These are phyloP conservation scores for Callitettix versicolor DNA, from an alignment of 1,140 invertebrate genomes.

Conservation along the genomic window DNA sequence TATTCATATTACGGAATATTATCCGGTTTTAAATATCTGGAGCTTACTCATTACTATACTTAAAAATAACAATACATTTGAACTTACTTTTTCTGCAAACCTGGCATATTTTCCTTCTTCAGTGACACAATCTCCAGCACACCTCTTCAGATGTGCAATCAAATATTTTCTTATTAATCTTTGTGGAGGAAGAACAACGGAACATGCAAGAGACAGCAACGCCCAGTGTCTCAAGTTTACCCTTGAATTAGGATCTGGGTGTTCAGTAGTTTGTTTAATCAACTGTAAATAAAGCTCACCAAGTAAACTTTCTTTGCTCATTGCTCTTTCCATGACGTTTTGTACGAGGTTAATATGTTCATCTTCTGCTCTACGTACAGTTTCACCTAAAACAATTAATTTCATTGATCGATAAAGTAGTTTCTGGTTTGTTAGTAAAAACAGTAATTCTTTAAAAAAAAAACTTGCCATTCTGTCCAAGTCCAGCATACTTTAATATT, in stretches of 20 bases:
- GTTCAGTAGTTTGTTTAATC: conserved; percentile 89
- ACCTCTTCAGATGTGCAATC: conserved; percentile 80
- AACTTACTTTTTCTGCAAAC: conserved; percentile 76
- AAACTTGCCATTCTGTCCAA: conserved; percentile 55
- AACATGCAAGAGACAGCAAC: conserved; percentile 75
- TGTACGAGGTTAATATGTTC: conserved; percentile 83
- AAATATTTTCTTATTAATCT: conserved; percentile 63
- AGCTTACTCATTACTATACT: too few relatives aligned
- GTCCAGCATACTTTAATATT: conserved; percentile 68
- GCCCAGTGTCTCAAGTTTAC: conserved; percentile 88
- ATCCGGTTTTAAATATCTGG: too few relatives aligned
- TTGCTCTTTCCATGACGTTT: conserved; percentile 76
- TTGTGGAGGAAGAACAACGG: conserved; percentile 62
- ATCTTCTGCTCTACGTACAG: conserved; percentile 56
- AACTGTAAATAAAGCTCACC: conserved; percentile 88
- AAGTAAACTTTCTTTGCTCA: conserved; percentile 76
- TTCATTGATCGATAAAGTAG: neutral
- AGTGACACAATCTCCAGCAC: conserved; percentile 76
- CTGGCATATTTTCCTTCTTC: conserved; percentile 91
- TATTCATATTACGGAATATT: too few relatives aligned
- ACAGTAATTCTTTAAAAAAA: conserved; percentile 9
- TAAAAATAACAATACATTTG: too few relatives aligned
- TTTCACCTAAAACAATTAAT: conserved; percentile 34
- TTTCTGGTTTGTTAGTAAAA: neutral
- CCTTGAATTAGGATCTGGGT: conserved; percentile 78